These are phyloP conservation scores for Tor tambroides DNA, from an alignment of 2,113 vertebrate species.

Conservation along the genomic window DNA sequence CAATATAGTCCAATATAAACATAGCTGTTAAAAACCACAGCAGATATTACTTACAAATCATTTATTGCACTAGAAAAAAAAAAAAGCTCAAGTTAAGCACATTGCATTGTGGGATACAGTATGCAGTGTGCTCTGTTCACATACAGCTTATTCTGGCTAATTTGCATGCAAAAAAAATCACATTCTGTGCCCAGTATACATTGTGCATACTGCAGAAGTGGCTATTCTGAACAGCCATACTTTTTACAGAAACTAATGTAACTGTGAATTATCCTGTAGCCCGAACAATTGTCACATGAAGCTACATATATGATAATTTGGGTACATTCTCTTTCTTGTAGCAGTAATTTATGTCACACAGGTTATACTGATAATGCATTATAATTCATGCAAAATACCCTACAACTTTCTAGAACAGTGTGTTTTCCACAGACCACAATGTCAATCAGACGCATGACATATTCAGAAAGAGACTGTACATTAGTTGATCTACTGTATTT, in stretches of 20 bases:
- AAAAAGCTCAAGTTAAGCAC: background rate
- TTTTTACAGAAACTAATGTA: background rate
- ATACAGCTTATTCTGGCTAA: background rate
- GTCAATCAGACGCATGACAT: background rate
- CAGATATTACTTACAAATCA: background rate
- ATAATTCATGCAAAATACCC: conserved; percentile 26
- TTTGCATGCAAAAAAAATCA: background rate
- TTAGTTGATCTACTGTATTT: background rate
- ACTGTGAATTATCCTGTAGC: background rate
- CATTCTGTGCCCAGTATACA: background rate
- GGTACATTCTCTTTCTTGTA: background rate
- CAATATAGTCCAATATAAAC: too few relatives aligned
- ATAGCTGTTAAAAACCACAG: background rate
- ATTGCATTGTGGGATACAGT: conserved; percentile 2
- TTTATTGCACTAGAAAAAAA: background rate
- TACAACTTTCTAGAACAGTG: background rate
- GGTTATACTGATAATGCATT: conserved; percentile 5
- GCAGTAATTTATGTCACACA: background rate
- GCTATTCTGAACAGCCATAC: background rate
- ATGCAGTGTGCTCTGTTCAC: background rate
- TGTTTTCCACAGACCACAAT: background rate
- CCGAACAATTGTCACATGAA: background rate
- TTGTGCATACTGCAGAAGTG: background rate
- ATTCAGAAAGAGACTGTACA: background rate
- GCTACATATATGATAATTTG: background rate